Base-by-base conservation (phyloP, 2,888 invertebrate genomes). In the Hanleya hanleyi region DNA sequence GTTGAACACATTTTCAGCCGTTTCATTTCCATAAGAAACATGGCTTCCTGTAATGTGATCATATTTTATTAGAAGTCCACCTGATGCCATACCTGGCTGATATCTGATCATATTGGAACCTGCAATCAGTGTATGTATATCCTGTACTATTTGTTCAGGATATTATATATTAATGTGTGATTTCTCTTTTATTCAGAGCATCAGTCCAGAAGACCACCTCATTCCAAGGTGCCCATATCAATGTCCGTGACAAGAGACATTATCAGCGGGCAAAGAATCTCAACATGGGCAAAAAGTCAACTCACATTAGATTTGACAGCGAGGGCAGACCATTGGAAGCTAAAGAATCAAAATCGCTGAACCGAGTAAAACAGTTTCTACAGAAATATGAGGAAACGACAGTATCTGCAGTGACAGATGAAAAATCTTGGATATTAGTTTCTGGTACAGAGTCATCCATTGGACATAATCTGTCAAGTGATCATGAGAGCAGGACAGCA, bases 291-390 rank as follows among this genome's bases (percentile, higher is more conserved):
- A 22, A 18, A 9, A 64, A 64, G 41, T 74, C 78, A 0, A 66
- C 68, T 2, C 86, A 87, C 71, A 75, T 84, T 18, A 76, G 73
- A 47, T 87, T 87, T 81, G 85, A 85, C 70, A 77, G 83, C 51
- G 85, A 86, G 68, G 87, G 84, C 6, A 80, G 82, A 50, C 73
- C 75, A 22, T 38, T 62, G 15, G 47, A 41, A 26, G 32, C 32
- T 12, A 71, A 75, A 62, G 69, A 70, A 6, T 80, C 82, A 70
- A 82, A 81, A 79, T 70, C 76, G 4, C 66, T 86, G 22, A 74
- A 72, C 6, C 84, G 84, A 76, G 84, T 79, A 6, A 83, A 80
- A 76, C 32, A 65, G 22, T 85, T 86, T 67, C 77, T 86, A 32
- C n/a, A 64, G 26, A n/a, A n/a, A n/a, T n/a, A n/a, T n/a, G n/a